A percentile compares a stretch with the other conserved stretches of the same genome.
Evolutionary conservation across 2,797 vertebrate species (phyloP).

Genomic region (Phrynocephalus forsythii): DNA sequence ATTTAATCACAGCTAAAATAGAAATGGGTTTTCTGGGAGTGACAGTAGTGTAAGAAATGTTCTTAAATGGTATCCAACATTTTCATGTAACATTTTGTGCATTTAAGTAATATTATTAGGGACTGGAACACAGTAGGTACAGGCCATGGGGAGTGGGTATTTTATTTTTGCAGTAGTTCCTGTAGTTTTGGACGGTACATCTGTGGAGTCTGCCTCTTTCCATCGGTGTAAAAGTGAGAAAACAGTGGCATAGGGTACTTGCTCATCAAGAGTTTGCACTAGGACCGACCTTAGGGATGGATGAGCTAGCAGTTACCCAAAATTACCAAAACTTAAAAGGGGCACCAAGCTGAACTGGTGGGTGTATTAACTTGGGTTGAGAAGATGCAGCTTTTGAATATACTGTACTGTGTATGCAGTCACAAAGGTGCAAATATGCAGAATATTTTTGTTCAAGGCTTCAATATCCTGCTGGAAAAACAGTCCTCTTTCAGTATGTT

Average conservation of each 20-base stretch:
- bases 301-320: no score
- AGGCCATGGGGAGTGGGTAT: not conserved
- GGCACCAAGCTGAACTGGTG: no score
- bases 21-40: slow-evolving; percentile 64
- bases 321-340: no score
- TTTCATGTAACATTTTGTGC: not conserved
- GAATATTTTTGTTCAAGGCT: no score
- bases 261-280: not conserved
- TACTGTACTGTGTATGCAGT: no score
- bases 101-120: not conserved
- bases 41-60: slow-evolving; percentile 22
- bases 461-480: no score
- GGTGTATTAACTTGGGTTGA: no score
- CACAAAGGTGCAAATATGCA: no score
- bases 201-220: not conserved
- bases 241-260: slow-evolving; percentile 26
- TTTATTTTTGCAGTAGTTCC: not conserved
- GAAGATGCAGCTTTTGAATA: no score
- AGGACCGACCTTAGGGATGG: no score
- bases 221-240: not conserved
- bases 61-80: not conserved
- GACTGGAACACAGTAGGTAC: not conserved
- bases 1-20: slow-evolving; percentile 51
- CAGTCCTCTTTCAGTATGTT: no score
- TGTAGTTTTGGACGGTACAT: slow-evolving; percentile 43